A percentile compares a stretch with the other conserved stretches of the same genome.
These are phyloP conservation scores for Orius insidiosus DNA, from an alignment of 1,140 invertebrate genomes.

Conservation along the genomic window DNA sequence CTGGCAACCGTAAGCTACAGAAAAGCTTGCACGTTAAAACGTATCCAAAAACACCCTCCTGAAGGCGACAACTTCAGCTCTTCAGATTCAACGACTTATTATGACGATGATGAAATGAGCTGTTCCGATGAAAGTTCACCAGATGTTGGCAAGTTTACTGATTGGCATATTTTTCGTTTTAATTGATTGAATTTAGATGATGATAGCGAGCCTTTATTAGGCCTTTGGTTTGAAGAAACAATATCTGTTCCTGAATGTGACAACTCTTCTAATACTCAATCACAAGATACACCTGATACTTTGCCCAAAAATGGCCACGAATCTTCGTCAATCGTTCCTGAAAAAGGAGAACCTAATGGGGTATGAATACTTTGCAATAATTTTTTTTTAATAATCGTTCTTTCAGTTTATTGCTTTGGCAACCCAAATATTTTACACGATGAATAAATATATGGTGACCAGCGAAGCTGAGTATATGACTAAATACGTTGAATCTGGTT, in stretches of 20 bases:
- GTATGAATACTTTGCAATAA: slow-evolving; percentile 44
- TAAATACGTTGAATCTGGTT: slow-evolving; percentile 37
- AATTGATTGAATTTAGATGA: slow-evolving; percentile 31
- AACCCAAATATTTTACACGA: slow-evolving; percentile 57
- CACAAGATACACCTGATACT: slow-evolving; percentile 11
- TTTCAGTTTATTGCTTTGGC: slow-evolving; percentile 60
- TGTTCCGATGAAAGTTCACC: slow-evolving; percentile 76
- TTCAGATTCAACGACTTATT: slow-evolving; percentile 82
- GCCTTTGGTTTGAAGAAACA: slow-evolving; percentile 84
- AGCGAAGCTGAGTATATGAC: slow-evolving; percentile 38
- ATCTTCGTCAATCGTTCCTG: slow-evolving; percentile 50
- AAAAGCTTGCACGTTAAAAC: slow-evolving; percentile 69
- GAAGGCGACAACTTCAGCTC: slow-evolving; percentile 65
- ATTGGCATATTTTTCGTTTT: neutral
- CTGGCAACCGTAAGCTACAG: slow-evolving; percentile 74
- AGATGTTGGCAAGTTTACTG: slow-evolving; percentile 47
- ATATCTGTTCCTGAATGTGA: slow-evolving; percentile 52
- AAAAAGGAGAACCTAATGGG: slow-evolving; percentile 77
- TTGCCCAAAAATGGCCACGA: slow-evolving; percentile 15
- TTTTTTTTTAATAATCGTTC: slow-evolving; percentile 35
- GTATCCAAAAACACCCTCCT: slow-evolving; percentile 58
- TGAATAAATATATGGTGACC: slow-evolving; percentile 49
- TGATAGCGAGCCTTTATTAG: slow-evolving; percentile 79
- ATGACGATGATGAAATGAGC: slow-evolving; percentile 72
- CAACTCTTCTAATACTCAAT: slow-evolving; percentile 11